Conservation (phyloP, 2,888 invertebrate species). For the Mactromeris polynyma region DNA sequence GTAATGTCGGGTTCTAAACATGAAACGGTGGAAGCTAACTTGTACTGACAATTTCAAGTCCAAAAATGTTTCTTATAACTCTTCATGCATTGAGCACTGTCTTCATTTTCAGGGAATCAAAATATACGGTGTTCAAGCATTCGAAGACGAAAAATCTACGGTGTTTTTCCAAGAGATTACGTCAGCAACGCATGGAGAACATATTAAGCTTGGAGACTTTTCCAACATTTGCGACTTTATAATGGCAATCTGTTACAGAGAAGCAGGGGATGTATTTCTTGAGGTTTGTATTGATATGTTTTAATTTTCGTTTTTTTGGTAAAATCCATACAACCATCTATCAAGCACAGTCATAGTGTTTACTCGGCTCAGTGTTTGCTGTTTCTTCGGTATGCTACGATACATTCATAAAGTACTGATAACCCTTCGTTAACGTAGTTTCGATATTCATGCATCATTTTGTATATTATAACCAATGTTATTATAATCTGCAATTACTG, state of each 20-base stretch:
- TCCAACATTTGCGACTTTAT: constrained; percentile 82
- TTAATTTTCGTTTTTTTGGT: too few relatives aligned
- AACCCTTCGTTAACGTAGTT: not conserved
- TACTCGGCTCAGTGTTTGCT: too few relatives aligned
- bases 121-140: constrained; percentile 82
- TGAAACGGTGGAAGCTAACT: too few relatives aligned
- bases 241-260: constrained; percentile 85
- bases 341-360: too few relatives aligned
- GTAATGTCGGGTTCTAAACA: too few relatives aligned
- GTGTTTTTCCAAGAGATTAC: constrained; percentile 79
- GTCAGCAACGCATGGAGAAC: constrained; percentile 77
- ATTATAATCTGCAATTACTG: not conserved
- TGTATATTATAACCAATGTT: not conserved
- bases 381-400: too few relatives aligned
- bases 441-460: not conserved
- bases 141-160: constrained; percentile 66
- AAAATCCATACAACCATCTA: too few relatives aligned
- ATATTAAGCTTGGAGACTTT: constrained; percentile 81
- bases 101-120: constrained; percentile 78
- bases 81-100: too few relatives aligned
- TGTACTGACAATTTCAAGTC: too few relatives aligned
- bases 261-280: constrained; percentile 79
- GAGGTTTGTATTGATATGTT: constrained; percentile 66
- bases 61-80: too few relatives aligned
- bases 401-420: not conserved